These are phyloP conservation scores for Tenthredo notha DNA, from an alignment of 2,888 invertebrate species.

Conservation along the genomic window DNA sequence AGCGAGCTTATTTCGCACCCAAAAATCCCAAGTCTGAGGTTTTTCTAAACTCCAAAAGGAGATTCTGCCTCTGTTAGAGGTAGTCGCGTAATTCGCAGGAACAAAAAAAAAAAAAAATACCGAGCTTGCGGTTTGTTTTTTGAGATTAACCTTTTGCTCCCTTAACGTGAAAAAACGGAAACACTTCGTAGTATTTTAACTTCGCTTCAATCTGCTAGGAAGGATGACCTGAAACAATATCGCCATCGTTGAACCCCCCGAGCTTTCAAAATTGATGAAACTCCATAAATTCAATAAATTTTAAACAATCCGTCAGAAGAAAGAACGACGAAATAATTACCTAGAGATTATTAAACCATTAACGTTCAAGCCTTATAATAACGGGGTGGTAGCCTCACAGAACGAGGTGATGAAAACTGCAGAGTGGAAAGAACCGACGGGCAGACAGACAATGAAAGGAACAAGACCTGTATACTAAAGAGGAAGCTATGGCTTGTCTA, in stretches of 20 bases:
- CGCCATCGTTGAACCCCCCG: not conserved
- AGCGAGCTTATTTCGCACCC: slow-evolving; percentile 43
- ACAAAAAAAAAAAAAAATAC: not conserved
- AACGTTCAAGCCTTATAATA: slow-evolving; percentile 4
- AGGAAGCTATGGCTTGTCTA: not conserved
- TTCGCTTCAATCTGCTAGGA: not conserved
- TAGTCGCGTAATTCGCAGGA: not conserved
- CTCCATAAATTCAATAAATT: slow-evolving; percentile 5
- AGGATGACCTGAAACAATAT: not conserved
- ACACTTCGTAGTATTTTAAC: not conserved
- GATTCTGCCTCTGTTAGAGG: not conserved
- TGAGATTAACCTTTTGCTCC: not conserved
- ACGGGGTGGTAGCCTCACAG: not conserved
- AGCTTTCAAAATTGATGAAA: not conserved
- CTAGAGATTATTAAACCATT: slow-evolving; percentile 21
- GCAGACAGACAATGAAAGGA: slow-evolving; percentile 9
- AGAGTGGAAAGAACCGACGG: not conserved
- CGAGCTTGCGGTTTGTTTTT: not conserved
- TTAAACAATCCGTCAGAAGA: not conserved
- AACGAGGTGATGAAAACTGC: slow-evolving; percentile 21
- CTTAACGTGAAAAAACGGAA: not conserved
- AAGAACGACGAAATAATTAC: slow-evolving; percentile 8
- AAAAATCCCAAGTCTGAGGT: slow-evolving; percentile 25
- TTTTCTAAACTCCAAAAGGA: slow-evolving; percentile 8
- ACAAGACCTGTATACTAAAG: slow-evolving; percentile 6